Evolutionary conservation across 37 sponge, comb jelly and placozoan species (phyloP).

Genomic region (Crambe crambe): DNA sequence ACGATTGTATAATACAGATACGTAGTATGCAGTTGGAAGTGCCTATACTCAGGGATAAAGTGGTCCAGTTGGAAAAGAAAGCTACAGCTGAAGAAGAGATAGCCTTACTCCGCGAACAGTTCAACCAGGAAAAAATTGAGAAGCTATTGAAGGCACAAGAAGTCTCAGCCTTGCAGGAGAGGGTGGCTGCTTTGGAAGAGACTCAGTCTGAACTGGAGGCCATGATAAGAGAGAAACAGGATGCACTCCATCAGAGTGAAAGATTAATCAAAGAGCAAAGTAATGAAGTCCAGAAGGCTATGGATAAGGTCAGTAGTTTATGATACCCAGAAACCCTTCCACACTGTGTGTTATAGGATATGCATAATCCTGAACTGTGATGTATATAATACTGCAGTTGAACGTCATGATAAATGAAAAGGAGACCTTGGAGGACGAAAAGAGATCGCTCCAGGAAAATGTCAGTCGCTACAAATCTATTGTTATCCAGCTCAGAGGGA

Average conservation of each 20-base stretch:
- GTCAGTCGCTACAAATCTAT: not conserved
- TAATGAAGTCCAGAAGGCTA: not conserved
- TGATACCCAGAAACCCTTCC: not conserved
- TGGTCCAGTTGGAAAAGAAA: not conserved
- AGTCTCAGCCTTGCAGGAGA: not conserved
- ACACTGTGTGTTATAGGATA: not conserved
- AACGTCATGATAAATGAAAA: constrained; percentile 13
- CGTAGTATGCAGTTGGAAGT: not conserved
- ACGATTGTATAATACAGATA: not conserved
- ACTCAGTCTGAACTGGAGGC: not conserved
- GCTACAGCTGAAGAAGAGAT: not conserved
- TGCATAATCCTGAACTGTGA: no score
- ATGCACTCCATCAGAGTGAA: not conserved
- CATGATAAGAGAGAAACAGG: constrained; percentile 22
- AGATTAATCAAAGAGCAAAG: not conserved
- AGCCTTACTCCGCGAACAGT: not conserved
- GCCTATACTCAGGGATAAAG: not conserved
- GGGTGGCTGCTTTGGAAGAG: constrained; percentile 2
- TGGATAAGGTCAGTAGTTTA: constrained; percentile 5
- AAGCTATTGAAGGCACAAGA: not conserved
- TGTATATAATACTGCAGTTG: no score
- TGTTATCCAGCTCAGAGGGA: constrained; percentile 8
- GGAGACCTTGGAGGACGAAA: not conserved
- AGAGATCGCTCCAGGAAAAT: constrained; percentile 11
- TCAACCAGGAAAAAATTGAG: not conserved